A percentile compares a stretch with the other conserved stretches of the same genome.
phyloP scores from a whole-genome alignment of 2,113 vertebrate species.

The Steatornis caripensis region DNA sequence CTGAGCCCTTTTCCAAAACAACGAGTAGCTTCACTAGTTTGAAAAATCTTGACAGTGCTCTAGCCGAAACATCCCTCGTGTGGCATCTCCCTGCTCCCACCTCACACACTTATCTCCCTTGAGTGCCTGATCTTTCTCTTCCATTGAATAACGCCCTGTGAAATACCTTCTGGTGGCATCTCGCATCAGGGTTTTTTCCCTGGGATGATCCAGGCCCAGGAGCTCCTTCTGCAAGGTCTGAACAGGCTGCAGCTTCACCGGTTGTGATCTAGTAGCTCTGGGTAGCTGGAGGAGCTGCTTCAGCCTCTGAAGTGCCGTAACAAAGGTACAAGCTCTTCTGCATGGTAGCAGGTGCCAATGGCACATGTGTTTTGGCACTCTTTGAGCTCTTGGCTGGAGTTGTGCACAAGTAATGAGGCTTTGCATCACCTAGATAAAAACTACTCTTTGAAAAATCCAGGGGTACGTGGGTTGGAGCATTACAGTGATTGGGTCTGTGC shows the following conservation, averaged over 20 bases:
- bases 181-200: neutral
- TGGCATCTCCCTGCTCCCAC: neutral
- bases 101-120: neutral
- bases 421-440: neutral
- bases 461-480: neutral
- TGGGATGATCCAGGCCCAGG: neutral
- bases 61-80: fast-evolving
- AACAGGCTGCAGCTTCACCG: neutral
- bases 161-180: neutral
- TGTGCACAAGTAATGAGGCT: neutral
- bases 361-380: neutral
- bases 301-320: neutral
- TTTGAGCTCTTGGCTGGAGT: neutral
- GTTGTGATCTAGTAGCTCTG: neutral
- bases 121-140: neutral
- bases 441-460: neutral
- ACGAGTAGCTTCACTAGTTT: neutral
- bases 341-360: neutral
- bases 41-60: neutral
- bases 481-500: neutral
- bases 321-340: neutral
- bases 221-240: neutral
- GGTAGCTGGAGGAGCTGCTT: neutral
- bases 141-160: neutral
- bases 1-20: neutral